Base-by-base conservation (phyloP, 2,888 invertebrate species). In the Drosophila pseudotakahashii region DNA sequence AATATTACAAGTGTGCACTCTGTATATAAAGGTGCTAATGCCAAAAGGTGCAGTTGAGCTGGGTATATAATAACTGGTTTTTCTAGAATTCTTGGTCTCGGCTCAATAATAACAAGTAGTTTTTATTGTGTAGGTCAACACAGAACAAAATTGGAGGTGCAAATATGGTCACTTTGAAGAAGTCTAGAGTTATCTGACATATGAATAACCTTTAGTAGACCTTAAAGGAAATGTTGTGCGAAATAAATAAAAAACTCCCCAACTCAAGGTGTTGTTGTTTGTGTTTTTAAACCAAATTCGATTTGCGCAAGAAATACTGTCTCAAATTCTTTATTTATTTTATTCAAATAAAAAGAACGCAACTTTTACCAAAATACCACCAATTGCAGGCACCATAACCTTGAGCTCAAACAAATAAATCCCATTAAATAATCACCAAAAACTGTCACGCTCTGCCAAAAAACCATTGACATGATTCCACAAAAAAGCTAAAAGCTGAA, bases 381-480 rank as follows among this genome's bases (percentile, higher is more conserved):
- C 19, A 44, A 14, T 11, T n/a, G 16, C 39, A 16, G n/a, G 9
- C 45, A 3, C 23, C 26, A 48, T 48, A 74, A 76, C 82, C 80
- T 80, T 81, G 78, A 77, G 67, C 50, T 2, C 10, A 19, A 19
- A 53, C 45, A 54, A 51, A 42, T 44, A 41, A 73, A 71, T 39
- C 53, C 53, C 54, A 32, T 52, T 58, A 48, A 19, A 39, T 52
- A 34, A 48, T 72, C 61, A 51, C 47, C 58, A 71, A 67, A 61
- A 76, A 67, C 5, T 53, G 62, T 76, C 74, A 71, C 52, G 73
- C 32, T 70, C 52, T 34, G 34, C 23, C 39, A 36, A 7, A 63
- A 73, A 73, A 19, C 44, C 26, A 64, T 54, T 75, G 70, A 68
- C 63, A 79, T 63, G 64, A 54, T 34, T 64, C n/a, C 23, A 67